Conservation (phyloP, 2,113 vertebrate species). For the Colossoma macropomum region DNA sequence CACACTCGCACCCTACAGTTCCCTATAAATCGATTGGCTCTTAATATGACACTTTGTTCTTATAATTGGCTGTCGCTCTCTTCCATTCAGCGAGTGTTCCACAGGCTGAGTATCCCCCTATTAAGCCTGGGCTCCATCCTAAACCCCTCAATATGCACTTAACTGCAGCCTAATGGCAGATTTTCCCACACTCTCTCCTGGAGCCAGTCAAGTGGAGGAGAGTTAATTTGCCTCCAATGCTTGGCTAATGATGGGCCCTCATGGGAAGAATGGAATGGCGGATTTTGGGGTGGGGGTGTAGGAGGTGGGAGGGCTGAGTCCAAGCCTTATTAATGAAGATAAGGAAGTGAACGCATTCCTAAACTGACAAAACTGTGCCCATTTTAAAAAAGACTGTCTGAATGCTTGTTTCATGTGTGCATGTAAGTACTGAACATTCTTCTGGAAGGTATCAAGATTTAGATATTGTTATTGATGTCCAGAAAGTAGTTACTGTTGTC, state of each 20-base stretch:
- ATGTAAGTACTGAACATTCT: no score
- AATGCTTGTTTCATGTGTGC: no score
- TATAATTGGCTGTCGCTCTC: conserved; percentile 77
- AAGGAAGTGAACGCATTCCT: neutral
- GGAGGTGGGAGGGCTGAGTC: neutral
- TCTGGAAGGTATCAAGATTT: no score
- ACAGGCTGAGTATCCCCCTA: conserved; percentile 79
- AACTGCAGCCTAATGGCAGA: conserved; percentile 80
- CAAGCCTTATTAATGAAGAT: conserved; percentile 14
- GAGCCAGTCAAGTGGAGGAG: conserved; percentile 67
- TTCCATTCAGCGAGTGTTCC: conserved; percentile 74
- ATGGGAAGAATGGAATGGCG: conserved; percentile 70
- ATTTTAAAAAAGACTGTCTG: neutral
- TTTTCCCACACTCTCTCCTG: conserved; percentile 80
- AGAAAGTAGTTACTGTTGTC: no score
- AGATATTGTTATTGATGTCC: no score
- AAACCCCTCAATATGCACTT: conserved; percentile 79
- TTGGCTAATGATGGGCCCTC: conserved; percentile 79
- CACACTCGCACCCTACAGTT: neutral
- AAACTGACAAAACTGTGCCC: neutral
- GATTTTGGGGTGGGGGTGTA: conserved; percentile 60
- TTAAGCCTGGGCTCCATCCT: conserved; percentile 78
- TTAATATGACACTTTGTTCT: conserved; percentile 78
- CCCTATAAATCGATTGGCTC: conserved; percentile 66
- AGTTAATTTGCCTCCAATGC: conserved; percentile 84